These are phyloP conservation scores for Aethes cnicana DNA, from an alignment of 2,888 invertebrate genomes.

Conservation along the genomic window DNA sequence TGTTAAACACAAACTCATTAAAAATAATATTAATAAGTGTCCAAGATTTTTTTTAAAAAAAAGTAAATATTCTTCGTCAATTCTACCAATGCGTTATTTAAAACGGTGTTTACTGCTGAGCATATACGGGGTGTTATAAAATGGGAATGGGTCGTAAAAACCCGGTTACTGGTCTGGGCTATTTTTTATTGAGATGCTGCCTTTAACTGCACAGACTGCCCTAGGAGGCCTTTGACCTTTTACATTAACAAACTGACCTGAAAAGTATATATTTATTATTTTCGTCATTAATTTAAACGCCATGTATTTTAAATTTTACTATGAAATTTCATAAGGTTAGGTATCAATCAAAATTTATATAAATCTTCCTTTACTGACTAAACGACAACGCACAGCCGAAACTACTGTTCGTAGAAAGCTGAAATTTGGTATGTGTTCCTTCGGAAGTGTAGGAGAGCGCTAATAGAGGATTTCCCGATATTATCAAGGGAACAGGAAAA, in stretches of 20 bases:
- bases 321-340: too few relatives aligned
- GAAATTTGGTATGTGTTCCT: too few relatives aligned
- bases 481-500: too few relatives aligned
- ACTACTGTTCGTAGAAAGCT: too few relatives aligned
- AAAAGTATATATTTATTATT: too few relatives aligned
- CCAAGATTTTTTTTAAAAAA: not conserved
- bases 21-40: not conserved
- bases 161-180: constrained; percentile 52
- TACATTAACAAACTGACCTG: constrained; percentile 50
- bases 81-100: constrained; percentile 35
- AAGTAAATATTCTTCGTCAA: constrained; percentile 23
- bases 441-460: too few relatives aligned
- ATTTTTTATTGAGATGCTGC: constrained; percentile 63
- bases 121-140: constrained; percentile 53
- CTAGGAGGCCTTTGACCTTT: constrained; percentile 62
- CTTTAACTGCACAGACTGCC: constrained; percentile 58
- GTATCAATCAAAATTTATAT: too few relatives aligned
- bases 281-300: too few relatives aligned
- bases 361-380: too few relatives aligned
- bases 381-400: too few relatives aligned
- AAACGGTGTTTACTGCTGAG: constrained; percentile 41
- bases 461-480: too few relatives aligned
- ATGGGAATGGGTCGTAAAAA: constrained; percentile 63
- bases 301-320: too few relatives aligned
- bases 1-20: not conserved